Conservation (phyloP, 64 coral and sea anemone genomes). For the Stichodactyla helianthus region DNA sequence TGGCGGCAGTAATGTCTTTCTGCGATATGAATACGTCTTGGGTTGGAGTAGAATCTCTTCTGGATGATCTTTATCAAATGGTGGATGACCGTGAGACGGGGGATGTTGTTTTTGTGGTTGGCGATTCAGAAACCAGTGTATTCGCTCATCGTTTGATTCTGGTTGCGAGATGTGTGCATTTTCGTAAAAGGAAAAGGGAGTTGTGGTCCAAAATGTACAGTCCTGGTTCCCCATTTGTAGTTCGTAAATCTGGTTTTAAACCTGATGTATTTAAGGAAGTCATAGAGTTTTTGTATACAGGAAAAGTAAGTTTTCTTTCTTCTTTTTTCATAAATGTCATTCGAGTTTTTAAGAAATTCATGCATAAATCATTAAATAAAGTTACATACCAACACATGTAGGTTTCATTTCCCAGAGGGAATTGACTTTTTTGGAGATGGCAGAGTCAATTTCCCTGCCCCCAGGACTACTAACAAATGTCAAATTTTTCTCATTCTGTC, state of each 20-base stretch:
- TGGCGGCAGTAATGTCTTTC: conserved; percentile 43
- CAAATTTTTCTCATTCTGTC: too few relatives aligned
- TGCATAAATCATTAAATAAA: too few relatives aligned
- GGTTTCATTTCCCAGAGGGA: too few relatives aligned
- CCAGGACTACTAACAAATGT: too few relatives aligned
- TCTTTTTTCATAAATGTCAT: neutral
- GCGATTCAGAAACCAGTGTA: conserved; percentile 44
- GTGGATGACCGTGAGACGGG: conserved; percentile 66
- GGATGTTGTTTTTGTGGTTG: conserved; percentile 76
- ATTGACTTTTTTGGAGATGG: too few relatives aligned
- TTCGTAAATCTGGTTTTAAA: conserved; percentile 65
- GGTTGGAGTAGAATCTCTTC: conserved; percentile 63
- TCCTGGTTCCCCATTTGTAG: conserved; percentile 49
- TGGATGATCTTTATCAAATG: conserved; percentile 59
- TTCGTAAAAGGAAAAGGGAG: conserved; percentile 64
- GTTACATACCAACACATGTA: too few relatives aligned
- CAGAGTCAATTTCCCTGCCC: too few relatives aligned
- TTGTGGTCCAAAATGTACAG: conserved; percentile 40
- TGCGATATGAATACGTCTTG: conserved; percentile 41
- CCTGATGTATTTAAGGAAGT: conserved; percentile 80
- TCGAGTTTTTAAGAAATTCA: neutral
- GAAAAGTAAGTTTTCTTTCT: conserved; percentile 68
- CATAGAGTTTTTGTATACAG: conserved; percentile 79
- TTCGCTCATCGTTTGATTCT: conserved; percentile 76
- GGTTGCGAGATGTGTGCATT: conserved; percentile 57